A percentile compares a stretch with the other conserved stretches of the same genome.
These are phyloP conservation scores for Leptinotarsa texana DNA, from an alignment of 1,140 invertebrate species.

Conservation along the genomic window DNA sequence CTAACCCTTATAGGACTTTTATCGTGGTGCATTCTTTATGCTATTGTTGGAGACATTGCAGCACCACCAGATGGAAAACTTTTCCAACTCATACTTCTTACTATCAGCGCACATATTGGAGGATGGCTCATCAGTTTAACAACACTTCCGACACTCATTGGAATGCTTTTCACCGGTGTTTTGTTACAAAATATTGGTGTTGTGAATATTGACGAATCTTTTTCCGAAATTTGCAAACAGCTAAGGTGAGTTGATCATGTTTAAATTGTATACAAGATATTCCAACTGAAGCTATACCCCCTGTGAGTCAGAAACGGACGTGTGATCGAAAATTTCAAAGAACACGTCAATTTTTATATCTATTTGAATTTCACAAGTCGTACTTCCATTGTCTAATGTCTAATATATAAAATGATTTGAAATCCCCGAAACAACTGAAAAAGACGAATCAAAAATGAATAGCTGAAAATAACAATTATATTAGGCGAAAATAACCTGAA, in stretches of 20 bases:
- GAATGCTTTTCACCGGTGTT: slow-evolving; percentile 87
- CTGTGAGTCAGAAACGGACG: no score
- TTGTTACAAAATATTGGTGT: slow-evolving; percentile 75
- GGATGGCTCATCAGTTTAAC: slow-evolving; percentile 77
- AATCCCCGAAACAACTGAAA: no score
- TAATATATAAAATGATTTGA: no score
- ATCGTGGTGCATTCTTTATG: slow-evolving; percentile 75
- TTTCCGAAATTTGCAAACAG: slow-evolving; percentile 65
- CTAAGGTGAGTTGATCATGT: slow-evolving; percentile 61
- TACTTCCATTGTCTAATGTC: no score
- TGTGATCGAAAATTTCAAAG: no score
- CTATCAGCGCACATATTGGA: slow-evolving; percentile 77
- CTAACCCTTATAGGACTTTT: slow-evolving; percentile 68
- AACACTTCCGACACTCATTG: slow-evolving; percentile 81
- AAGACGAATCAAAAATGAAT: no score
- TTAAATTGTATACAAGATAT: no score
- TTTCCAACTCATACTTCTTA: slow-evolving; percentile 75
- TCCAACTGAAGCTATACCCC: no score
- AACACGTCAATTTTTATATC: no score
- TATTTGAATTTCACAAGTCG: no score
- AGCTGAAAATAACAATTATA: no score
- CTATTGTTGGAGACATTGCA: slow-evolving; percentile 73
- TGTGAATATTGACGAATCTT: slow-evolving; percentile 69
- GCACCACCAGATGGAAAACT: slow-evolving; percentile 75
- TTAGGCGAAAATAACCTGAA: no score